Conservation (phyloP, 2,797 vertebrate species). For the Phaenicophaeus curvirostris region DNA sequence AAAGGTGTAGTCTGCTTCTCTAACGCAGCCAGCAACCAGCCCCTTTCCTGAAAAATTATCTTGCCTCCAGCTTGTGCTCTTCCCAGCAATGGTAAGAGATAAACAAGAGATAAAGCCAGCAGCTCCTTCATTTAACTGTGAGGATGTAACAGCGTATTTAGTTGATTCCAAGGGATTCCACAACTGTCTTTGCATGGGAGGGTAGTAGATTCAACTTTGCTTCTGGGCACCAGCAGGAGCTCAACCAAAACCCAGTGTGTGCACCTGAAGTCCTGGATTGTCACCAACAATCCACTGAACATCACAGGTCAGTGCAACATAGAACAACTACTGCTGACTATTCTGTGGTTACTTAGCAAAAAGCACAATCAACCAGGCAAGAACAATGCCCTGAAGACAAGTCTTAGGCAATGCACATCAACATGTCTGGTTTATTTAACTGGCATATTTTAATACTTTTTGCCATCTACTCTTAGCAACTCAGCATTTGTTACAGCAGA, state of each 20-base stretch:
- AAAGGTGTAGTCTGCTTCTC: rapidly evolving
- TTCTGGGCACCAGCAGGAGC: background rate
- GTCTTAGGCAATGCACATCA: background rate
- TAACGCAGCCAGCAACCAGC: background rate
- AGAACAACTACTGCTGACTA: background rate
- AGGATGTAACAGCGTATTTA: background rate
- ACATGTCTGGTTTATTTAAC: background rate
- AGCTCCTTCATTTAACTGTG: background rate
- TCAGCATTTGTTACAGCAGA: background rate
- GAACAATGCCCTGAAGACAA: background rate
- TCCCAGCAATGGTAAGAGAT: background rate
- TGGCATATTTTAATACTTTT: background rate
- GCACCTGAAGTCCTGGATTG: background rate
- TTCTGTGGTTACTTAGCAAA: background rate
- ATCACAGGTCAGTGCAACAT: too few species aligned
- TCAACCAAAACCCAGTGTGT: background rate
- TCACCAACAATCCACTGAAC: rapidly evolving
- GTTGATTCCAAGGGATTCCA: background rate
- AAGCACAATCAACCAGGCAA: background rate
- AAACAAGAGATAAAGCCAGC: background rate
- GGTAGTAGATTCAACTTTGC: background rate
- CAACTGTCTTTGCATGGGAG: background rate
- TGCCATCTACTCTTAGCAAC: background rate
- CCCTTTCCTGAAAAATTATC: rapidly evolving
- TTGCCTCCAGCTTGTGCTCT: background rate